phyloP scores from a whole-genome alignment of 1,140 invertebrate genomes.

The Agraylea sexmaculata region DNA sequence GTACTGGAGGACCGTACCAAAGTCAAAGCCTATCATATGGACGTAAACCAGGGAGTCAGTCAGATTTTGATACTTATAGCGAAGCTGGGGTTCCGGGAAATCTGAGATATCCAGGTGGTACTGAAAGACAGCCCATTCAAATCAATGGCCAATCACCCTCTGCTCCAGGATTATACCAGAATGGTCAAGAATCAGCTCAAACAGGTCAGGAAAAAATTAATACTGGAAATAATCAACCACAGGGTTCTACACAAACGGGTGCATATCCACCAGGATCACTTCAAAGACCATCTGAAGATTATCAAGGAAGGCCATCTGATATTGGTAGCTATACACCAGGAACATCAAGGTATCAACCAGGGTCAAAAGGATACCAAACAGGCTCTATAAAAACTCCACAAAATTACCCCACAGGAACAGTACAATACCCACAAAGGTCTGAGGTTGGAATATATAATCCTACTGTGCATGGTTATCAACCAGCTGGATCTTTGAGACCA shows the following conservation, averaged over 20 bases:
- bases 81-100: neutral
- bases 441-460: too few species aligned
- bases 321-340: too few species aligned
- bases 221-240: neutral
- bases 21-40: conserved; percentile 12
- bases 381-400: too few species aligned
- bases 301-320: neutral
- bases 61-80: neutral
- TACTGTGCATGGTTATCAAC: too few species aligned
- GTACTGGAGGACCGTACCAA: too few species aligned
- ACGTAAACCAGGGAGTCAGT: neutral
- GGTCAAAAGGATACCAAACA: too few species aligned
- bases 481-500: too few species aligned
- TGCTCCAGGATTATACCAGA: neutral
- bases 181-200: neutral
- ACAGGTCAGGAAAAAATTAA: neutral
- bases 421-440: too few species aligned
- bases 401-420: too few species aligned
- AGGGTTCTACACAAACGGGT: neutral
- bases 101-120: neutral
- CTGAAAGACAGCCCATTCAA: neutral
- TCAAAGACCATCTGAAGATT: neutral
- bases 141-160: neutral
- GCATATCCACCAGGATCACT: neutral
- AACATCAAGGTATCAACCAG: too few species aligned